A percentile compares a stretch with the other conserved stretches of the same genome.
Conservation (phyloP, 2,797 vertebrate genomes). For the Morus bassanus region DNA sequence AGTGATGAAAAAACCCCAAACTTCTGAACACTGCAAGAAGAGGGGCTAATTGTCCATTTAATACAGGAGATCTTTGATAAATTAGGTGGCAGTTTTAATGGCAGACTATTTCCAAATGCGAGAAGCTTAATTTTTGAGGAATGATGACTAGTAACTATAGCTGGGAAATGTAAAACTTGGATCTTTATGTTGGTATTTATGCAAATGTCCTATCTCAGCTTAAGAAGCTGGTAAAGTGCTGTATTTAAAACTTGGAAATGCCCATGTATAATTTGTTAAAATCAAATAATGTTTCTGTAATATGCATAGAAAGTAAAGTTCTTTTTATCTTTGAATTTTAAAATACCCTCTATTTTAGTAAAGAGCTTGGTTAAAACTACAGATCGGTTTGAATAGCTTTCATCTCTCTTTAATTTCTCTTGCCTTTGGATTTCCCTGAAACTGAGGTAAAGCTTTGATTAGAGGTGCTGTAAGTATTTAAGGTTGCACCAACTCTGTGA, state of each 20-base stretch:
- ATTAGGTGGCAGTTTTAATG: not conserved
- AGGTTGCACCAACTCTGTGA: no score
- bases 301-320: not conserved
- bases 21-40: not conserved
- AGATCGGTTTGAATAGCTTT: not conserved
- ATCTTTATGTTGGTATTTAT: not conserved
- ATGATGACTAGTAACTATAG: not conserved
- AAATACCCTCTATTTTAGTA: not conserved
- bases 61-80: not conserved
- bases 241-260: not conserved
- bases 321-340: not conserved
- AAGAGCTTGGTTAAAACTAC: not conserved
- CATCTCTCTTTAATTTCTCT: not conserved
- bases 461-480: not conserved
- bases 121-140: not conserved
- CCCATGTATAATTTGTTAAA: not conserved
- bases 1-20: not conserved
- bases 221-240: not conserved
- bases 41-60: not conserved
- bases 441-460: not conserved
- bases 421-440: not conserved
- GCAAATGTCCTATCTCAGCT: not conserved
- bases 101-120: not conserved
- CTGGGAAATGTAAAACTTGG: not conserved
- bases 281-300: not conserved